phyloP scores from a whole-genome alignment of 1,140 invertebrate species.

The Cecropterus lyciades region DNA sequence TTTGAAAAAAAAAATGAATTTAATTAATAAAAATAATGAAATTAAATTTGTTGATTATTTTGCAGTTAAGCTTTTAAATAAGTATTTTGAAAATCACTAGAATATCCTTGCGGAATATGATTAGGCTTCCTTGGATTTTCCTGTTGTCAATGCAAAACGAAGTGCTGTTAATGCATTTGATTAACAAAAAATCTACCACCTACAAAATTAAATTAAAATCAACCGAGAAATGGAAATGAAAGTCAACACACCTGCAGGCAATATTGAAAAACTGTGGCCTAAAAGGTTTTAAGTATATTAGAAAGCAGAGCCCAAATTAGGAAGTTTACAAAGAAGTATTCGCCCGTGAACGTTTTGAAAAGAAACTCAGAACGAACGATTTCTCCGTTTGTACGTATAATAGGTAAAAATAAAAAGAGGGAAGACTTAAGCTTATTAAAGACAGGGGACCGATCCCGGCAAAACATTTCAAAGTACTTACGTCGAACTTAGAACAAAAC shows the following conservation, averaged over 20 bases:
- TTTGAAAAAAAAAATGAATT: no score
- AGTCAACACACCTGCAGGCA: slow-evolving; percentile 20
- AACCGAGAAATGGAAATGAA: neutral
- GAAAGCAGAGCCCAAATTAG: slow-evolving; percentile 49
- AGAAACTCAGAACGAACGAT: slow-evolving; percentile 47
- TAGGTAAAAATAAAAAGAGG: slow-evolving; percentile 53
- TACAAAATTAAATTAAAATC: neutral
- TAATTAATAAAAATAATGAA: no score
- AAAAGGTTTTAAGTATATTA: slow-evolving; percentile 58
- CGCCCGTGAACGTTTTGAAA: slow-evolving; percentile 47
- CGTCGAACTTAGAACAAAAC: slow-evolving; percentile 71
- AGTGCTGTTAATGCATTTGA: no score
- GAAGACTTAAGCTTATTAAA: slow-evolving; percentile 64
- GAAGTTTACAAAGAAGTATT: slow-evolving; percentile 49
- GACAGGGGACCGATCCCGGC: slow-evolving; percentile 49
- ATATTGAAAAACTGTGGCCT: slow-evolving; percentile 46
- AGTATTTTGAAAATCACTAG: no score
- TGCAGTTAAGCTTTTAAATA: no score
- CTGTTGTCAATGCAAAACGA: no score
- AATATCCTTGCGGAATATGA: no score
- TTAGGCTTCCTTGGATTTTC: no score
- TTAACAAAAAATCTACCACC: no score
- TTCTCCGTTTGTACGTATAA: slow-evolving; percentile 46
- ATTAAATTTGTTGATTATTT: no score
- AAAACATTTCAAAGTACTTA: slow-evolving; percentile 66